Base-by-base conservation (phyloP, 2,888 invertebrate species). In the Heliconius aoede region DNA sequence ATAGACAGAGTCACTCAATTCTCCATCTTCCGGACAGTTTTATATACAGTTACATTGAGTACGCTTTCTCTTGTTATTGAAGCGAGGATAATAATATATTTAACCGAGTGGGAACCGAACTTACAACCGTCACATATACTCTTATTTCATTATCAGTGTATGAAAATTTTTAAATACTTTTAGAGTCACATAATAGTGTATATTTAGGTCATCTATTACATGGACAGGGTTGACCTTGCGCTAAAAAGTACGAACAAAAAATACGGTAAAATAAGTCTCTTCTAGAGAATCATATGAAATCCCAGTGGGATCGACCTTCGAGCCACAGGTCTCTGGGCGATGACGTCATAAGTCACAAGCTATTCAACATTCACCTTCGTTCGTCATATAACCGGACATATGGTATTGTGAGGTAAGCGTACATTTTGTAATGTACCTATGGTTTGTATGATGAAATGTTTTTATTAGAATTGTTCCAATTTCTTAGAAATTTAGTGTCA, bases 341-440 rank as follows among this genome's bases (percentile, higher is more conserved):
- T 88, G 89, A 86, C 85, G 86, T 85, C 83, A 83, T 88, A 90
- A 89, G 85, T 85, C 83, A 82, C 88, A 90, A 89, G 88, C 87
- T 86, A 88, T 87, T 87, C 85, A 83, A 84, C 84, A 60, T 78
- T 71, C 76, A 60, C 60, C 69, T 55, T 85, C 83, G 84, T 83
- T 83, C 73, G 18, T 60, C 60, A 72, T 24, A 46, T 51, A 60
- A 72, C 60, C 72, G 60, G 60, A 77, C 60, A 60, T 60, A 5
- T 24, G 51, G 51, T n/a, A 15, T 30, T 69, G 21, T n/a, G 51
- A 30, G 32, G 36, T 24, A 64, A 64, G 4, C 24, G 24, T 46
- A 46, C 5, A 46, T 55, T 60, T 60, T 60, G 26, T 60, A 26
- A 15, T 60, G 13, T 55, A 55, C 3, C n/a, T 55, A 55, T 55